Conservation (phyloP, 1,140 invertebrate species). For the Oncopeltus fasciatus region DNA sequence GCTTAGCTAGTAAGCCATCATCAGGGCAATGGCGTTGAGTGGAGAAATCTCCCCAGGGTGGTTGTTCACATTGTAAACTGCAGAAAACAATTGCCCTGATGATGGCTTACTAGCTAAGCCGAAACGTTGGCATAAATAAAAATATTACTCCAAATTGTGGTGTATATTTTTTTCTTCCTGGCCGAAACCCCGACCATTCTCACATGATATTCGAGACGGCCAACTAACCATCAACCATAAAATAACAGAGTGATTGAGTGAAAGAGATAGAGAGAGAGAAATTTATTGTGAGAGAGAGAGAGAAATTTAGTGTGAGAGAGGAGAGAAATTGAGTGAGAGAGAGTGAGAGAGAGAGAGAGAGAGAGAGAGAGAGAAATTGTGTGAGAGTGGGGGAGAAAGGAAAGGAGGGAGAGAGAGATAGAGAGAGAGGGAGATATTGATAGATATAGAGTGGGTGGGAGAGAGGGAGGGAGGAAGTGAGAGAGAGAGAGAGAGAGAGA, state of each 20-base stretch:
- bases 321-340: not conserved
- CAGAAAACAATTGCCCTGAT: too few relatives aligned
- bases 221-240: too few relatives aligned
- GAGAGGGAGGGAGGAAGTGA: constrained; percentile 12
- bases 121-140: too few relatives aligned
- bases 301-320: not conserved
- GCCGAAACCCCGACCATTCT: too few relatives aligned
- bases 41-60: too few relatives aligned
- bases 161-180: too few relatives aligned
- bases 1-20: too few relatives aligned
- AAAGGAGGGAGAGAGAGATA: constrained; percentile 11
- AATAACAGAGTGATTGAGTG: not conserved
- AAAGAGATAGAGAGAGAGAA: not conserved
- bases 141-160: too few relatives aligned
- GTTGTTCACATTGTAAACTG: too few relatives aligned
- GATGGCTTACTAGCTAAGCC: too few relatives aligned
- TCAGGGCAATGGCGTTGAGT: too few relatives aligned
- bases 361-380: constrained; percentile 7
- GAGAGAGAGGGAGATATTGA: constrained; percentile 11
- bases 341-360: constrained; percentile 12
- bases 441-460: constrained; percentile 3
- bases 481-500: constrained; percentile 3
- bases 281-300: not conserved
- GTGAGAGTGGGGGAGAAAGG: constrained; percentile 10
- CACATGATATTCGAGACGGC: too few relatives aligned